phyloP scores from a whole-genome alignment of 2,113 vertebrate species.

The Proterorhinus semilunaris region DNA sequence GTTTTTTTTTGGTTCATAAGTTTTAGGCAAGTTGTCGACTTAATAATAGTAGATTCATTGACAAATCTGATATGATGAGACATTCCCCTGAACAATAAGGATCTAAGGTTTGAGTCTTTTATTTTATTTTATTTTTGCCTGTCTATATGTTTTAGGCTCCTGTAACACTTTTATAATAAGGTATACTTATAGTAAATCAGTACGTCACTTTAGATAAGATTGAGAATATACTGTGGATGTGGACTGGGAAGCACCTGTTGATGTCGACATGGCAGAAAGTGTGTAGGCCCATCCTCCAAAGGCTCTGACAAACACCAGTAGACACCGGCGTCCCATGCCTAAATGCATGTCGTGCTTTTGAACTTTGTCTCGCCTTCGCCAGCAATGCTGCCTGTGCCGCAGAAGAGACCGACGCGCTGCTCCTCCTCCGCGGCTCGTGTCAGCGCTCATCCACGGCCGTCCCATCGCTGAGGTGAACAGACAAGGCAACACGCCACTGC shows the following conservation, averaged over 20 bases:
- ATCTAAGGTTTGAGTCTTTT: too few relatives aligned
- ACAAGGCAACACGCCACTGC: conserved; percentile 67
- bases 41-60: too few relatives aligned
- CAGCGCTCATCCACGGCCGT: conserved; percentile 54
- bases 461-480: conserved; percentile 63
- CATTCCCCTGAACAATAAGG: too few relatives aligned
- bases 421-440: conserved; percentile 49
- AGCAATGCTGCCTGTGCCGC: conserved; percentile 31
- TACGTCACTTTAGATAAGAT: neutral
- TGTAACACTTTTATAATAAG: too few relatives aligned
- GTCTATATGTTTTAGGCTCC: too few relatives aligned
- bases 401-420: conserved; percentile 43
- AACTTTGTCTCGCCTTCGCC: conserved; percentile 53
- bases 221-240: neutral
- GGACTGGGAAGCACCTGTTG: neutral
- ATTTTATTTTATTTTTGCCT: too few relatives aligned
- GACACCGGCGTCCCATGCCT: conserved; percentile 35
- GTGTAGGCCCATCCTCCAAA: neutral
- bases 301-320: conserved; percentile 23
- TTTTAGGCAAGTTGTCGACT: too few relatives aligned
- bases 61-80: too few relatives aligned
- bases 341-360: conserved; percentile 38
- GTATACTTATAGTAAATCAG: too few relatives aligned
- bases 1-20: too few relatives aligned
- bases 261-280: neutral